These are phyloP conservation scores for Aproaerema taeniolella DNA, from an alignment of 2,888 invertebrate species.

Conservation along the genomic window DNA sequence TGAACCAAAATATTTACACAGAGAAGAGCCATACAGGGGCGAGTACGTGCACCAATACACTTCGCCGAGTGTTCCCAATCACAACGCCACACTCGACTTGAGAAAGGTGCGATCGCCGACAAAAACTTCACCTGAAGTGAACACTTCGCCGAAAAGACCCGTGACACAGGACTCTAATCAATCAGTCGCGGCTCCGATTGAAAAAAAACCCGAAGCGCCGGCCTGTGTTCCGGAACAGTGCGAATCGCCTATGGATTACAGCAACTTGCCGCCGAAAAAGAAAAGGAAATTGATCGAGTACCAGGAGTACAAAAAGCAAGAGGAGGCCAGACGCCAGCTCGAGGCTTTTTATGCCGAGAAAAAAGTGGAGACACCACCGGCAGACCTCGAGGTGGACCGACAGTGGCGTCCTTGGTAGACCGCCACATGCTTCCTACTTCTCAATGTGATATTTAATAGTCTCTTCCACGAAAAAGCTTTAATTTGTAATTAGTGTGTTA, in stretches of 20 bases:
- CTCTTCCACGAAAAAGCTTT: slow-evolving; percentile 74
- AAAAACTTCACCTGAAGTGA: slow-evolving; percentile 36
- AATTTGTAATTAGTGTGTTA: slow-evolving; percentile 49
- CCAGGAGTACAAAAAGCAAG: slow-evolving; percentile 72
- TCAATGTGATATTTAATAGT: slow-evolving; percentile 66
- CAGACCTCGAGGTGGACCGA: slow-evolving; percentile 48
- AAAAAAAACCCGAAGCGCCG: slow-evolving; percentile 44
- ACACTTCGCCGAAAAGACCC: slow-evolving; percentile 41
- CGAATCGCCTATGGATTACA: slow-evolving; percentile 71
- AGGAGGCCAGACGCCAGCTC: slow-evolving; percentile 61
- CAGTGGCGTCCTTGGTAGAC: slow-evolving; percentile 69
- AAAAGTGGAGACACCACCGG: slow-evolving; percentile 52
- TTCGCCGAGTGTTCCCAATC: slow-evolving; percentile 34
- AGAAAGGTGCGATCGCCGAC: slow-evolving; percentile 65
- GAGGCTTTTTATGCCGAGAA: slow-evolving; percentile 60
- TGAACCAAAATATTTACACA: slow-evolving; percentile 52
- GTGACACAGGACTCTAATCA: slow-evolving; percentile 29
- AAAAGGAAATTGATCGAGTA: slow-evolving; percentile 74
- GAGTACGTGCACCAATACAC: slow-evolving; percentile 48
- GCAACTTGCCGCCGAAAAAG: slow-evolving; percentile 72
- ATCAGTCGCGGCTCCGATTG: slow-evolving; percentile 39
- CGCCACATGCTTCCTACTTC: slow-evolving; percentile 18
- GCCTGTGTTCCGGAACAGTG: slow-evolving; percentile 61
- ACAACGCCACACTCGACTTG: slow-evolving; percentile 59
- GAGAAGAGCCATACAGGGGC: slow-evolving; percentile 49